Evolutionary conservation across 2,888 invertebrate genomes (phyloP).

Genomic region (Leucophenga maculata): DNA sequence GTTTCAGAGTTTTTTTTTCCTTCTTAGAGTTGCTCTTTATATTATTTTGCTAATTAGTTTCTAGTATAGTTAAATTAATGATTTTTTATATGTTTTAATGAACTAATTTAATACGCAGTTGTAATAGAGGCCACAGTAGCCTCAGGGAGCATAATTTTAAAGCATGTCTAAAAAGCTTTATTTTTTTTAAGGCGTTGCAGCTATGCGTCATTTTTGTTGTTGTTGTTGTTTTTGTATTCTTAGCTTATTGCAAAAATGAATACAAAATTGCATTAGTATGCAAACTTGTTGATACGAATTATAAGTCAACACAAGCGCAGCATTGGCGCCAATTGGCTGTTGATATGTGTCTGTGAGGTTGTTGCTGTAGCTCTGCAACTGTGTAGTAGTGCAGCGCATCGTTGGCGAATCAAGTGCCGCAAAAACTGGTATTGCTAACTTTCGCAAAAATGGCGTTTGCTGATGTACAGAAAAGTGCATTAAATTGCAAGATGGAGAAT

Average conservation of each 20-base stretch:
- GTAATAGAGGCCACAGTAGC: not conserved
- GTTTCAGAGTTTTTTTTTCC: not conserved
- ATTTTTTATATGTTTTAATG: not conserved
- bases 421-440: slow-evolving; percentile 36
- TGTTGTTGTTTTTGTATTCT: not conserved
- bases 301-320: slow-evolving; percentile 25
- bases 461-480: not conserved
- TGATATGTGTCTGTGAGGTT: slow-evolving; percentile 6
- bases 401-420: slow-evolving; percentile 20
- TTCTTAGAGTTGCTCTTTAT: not conserved
- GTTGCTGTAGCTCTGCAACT: not conserved
- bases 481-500: not conserved
- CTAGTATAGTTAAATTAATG: not conserved
- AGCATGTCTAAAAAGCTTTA: not conserved
- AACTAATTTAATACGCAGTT: not conserved
- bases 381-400: slow-evolving; percentile 22
- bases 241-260: not conserved
- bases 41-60: slow-evolving; percentile 2
- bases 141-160: not conserved
- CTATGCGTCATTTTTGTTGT: not conserved
- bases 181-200: slow-evolving; percentile 1
- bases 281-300: slow-evolving; percentile 24
- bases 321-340: not conserved
- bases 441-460: slow-evolving; percentile 57
- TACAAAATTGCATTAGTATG: not conserved